Evolutionary conservation across 2,888 invertebrate genomes (phyloP), one percentile per base, ranked within the genome.

Genomic region (Trichogramma dendrolimi): DNA sequence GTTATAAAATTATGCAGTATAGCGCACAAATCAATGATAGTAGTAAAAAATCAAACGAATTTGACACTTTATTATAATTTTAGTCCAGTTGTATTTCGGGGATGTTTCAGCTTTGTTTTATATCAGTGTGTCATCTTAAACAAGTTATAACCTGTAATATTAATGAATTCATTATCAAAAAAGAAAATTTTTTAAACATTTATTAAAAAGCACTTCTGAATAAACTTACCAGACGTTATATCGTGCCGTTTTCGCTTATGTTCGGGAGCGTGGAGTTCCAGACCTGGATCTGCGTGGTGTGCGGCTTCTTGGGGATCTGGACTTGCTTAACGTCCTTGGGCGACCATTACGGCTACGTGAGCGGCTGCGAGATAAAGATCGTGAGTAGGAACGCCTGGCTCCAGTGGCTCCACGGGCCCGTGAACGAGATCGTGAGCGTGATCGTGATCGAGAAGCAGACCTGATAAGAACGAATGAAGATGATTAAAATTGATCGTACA

Each of bases 301-400:
- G 10, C 73, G 72, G 64, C 75, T 75, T 40, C 69, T 72, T 72
- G n/a, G 69, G 2, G 76, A 77, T 67, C 75, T 70, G 46, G 69
- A 73, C 63, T 75, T 78, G 65, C 73, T 75, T 64, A 74, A 73
- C 44, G 73, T 71, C 58, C 72, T 75, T 58, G 72, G 51, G 46
- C 67, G 62, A 39, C 60, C 62, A 40, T 46, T 41, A 6, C 57
- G 48, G 70, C 75, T 77, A 62, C 85, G 84, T 14, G 87, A 87
- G 61, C 87, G 83, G 63, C 86, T 86, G 71, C 86, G 85, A 39
- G 87, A 87, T 71, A 86, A 83, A 68, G 87, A 87, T 38, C 87
- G 85, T 69, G 82, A 82, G 57, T 81, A 75, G 49, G 81, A 81
- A 47, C 82, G 80, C 64, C 76, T 75, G 63, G 80, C 80, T 27